Percentiles rank a stretch among this genome's conserved stretches.
Conservation (phyloP, 2,888 invertebrate species). For the Acanthosepion esculentum region DNA sequence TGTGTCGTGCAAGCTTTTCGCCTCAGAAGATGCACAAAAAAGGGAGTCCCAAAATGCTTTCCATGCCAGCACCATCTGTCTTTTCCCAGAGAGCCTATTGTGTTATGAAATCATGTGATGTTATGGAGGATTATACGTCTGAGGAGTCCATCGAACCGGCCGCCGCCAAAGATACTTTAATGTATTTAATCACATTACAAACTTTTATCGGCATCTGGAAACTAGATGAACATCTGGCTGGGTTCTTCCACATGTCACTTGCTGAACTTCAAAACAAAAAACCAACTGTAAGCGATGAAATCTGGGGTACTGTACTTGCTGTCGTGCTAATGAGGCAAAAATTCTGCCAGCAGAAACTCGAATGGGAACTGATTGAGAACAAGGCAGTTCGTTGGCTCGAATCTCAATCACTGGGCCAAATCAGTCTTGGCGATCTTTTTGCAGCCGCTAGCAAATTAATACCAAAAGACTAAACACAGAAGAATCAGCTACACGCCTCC, state of each 20-base stretch:
- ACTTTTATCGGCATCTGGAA: conserved; percentile 54
- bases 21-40: neutral
- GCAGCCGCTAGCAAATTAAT: neutral
- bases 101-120: too few species aligned
- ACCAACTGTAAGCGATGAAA: neutral
- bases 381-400: conserved; percentile 37
- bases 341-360: neutral
- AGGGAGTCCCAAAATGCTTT: too few species aligned
- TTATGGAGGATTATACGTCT: too few species aligned
- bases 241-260: neutral
- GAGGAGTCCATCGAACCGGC: too few species aligned
- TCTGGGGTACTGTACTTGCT: neutral
- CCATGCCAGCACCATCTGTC: too few species aligned
- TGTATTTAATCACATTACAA: conserved; percentile 49
- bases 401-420: neutral
- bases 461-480: neutral
- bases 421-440: neutral
- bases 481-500: too few species aligned
- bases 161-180: neutral
- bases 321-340: neutral
- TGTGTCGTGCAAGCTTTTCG: neutral
- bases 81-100: too few species aligned
- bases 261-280: neutral
- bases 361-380: conserved; percentile 6
- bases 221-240: conserved; percentile 48